A percentile compares a stretch with the other conserved stretches of the same genome.
Conservation (phyloP, 53 echinoderm and acorn worm genomes). For the Zoroaster sp. region DNA sequence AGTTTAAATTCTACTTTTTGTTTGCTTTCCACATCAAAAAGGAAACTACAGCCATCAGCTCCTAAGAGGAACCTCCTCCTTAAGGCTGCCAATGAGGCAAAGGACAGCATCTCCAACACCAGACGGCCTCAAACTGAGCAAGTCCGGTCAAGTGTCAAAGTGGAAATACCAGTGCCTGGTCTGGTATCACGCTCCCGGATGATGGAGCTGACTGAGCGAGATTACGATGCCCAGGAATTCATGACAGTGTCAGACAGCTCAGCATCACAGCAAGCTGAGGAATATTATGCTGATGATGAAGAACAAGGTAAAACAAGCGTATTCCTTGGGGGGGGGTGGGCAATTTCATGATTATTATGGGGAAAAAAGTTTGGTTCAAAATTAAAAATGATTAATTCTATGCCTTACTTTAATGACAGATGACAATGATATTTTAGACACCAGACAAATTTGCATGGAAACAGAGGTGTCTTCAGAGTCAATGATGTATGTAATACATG, state of each 20-base stretch:
- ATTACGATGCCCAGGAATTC: constrained; percentile 79
- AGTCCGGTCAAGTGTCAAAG: not conserved
- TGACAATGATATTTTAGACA: constrained; percentile 24
- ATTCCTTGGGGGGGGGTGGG: no score
- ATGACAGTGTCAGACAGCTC: constrained; percentile 60
- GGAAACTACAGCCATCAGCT: constrained; percentile 1
- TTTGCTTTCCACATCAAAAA: not conserved
- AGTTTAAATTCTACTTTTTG: not conserved
- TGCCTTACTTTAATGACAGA: not conserved
- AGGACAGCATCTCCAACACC: not conserved
- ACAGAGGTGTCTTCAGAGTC: not conserved
- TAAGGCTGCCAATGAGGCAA: constrained; percentile 35
- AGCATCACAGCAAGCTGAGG: constrained; percentile 20
- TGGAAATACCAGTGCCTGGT: constrained; percentile 37
- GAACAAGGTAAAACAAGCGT: constrained; percentile 23
- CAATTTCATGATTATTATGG: no score
- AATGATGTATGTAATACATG: constrained; percentile 18
- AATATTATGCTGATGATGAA: constrained; percentile 49
- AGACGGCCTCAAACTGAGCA: not conserved
- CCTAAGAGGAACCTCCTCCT: constrained; percentile 45
- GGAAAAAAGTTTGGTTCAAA: no score
- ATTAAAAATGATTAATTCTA: no score
- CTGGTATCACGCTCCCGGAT: constrained; percentile 71
- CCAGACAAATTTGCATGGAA: constrained; percentile 56
- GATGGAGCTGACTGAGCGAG: constrained; percentile 70